Conservation (phyloP, 2,888 invertebrate species). For the Leucophenga maculata region DNA sequence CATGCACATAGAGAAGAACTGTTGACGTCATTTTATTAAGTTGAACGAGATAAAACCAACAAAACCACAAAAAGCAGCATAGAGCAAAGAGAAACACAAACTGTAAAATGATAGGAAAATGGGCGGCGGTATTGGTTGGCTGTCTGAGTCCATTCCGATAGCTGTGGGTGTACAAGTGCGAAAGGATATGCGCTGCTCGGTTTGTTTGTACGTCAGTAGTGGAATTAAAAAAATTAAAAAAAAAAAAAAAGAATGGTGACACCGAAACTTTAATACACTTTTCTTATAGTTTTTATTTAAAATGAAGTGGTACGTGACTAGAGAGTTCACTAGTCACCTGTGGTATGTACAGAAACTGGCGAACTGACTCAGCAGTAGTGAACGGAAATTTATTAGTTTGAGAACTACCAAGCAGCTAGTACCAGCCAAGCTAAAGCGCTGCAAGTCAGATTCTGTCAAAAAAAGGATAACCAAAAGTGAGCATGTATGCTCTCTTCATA, state of each 20-base stretch:
- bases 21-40: conserved; percentile 66
- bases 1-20: conserved; percentile 61
- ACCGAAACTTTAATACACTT: too few species aligned
- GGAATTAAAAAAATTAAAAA: not conserved
- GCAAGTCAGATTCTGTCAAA: too few species aligned
- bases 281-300: too few species aligned
- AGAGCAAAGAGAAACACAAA: not conserved
- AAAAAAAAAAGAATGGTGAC: not conserved
- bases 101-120: not conserved
- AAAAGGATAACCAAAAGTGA: too few species aligned
- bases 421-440: too few species aligned
- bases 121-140: not conserved
- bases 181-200: conserved; percentile 19
- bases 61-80: conserved; percentile 54
- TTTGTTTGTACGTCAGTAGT: conserved; percentile 12
- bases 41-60: conserved; percentile 62
- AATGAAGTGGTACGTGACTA: too few species aligned
- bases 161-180: conserved; percentile 12
- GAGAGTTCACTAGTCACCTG: too few species aligned
- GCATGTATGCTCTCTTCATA: too few species aligned
- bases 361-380: too few species aligned
- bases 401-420: too few species aligned
- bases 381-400: too few species aligned
- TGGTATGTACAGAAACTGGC: too few species aligned
- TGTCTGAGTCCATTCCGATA: not conserved